Conservation (phyloP, 2,113 vertebrate species). For the Panurus biarmicus region DNA sequence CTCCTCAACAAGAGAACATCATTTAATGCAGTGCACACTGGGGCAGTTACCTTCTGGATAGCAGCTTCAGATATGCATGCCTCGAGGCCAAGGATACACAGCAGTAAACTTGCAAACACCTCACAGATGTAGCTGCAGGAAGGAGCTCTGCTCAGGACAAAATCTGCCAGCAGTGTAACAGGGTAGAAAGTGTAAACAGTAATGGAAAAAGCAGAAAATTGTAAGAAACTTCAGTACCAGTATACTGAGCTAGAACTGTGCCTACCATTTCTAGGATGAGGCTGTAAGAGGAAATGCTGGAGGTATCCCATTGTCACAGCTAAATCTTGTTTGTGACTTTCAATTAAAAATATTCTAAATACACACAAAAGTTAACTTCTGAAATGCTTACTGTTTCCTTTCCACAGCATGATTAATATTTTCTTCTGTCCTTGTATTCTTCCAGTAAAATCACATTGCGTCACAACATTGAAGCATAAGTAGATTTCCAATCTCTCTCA, state of each 20-base stretch:
- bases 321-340: background rate
- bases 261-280: background rate
- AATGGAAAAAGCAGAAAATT: background rate
- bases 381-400: background rate
- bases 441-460: background rate
- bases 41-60: background rate
- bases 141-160: background rate
- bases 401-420: background rate
- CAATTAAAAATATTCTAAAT: background rate
- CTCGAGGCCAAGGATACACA: background rate
- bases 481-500: constrained; percentile 14
- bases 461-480: constrained; percentile 2
- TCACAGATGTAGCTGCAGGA: background rate
- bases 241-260: background rate
- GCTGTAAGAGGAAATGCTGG: background rate
- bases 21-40: background rate
- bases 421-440: background rate
- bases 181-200: background rate
- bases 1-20: background rate
- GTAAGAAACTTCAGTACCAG: background rate
- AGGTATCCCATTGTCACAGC: background rate
- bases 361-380: background rate
- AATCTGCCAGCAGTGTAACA: background rate
- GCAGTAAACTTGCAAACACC: background rate
- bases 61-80: background rate